phyloP scores from a whole-genome alignment of 1,140 invertebrate species.

The Oscheius sp. region DNA sequence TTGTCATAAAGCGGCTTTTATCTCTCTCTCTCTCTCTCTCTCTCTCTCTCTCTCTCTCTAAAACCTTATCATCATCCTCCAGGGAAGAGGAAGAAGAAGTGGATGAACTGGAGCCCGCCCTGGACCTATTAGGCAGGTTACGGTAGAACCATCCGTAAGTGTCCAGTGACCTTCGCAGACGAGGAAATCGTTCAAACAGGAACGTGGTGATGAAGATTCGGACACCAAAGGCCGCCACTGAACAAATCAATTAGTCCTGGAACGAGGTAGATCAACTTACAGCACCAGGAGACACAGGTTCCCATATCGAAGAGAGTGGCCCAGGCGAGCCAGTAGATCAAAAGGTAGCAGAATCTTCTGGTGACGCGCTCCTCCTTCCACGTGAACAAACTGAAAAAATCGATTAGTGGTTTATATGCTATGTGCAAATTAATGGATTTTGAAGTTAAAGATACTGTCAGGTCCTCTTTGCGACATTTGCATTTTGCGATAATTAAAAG shows the following conservation, averaged over 20 bases:
- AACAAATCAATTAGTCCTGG: not conserved
- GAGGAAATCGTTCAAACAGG: conserved; percentile 52
- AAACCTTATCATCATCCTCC: too few species aligned
- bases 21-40: too few species aligned
- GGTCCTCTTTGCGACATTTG: too few species aligned
- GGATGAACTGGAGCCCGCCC: not conserved
- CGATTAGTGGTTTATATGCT: not conserved
- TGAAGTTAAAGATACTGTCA: too few species aligned
- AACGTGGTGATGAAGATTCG: conserved; percentile 54
- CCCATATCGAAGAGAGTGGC: conserved; percentile 11
- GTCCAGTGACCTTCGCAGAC: conserved; percentile 42
- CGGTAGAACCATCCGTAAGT: conserved; percentile 53
- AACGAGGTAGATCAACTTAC: not conserved
- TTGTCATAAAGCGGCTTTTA: too few species aligned
- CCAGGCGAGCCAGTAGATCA: conserved; percentile 44
- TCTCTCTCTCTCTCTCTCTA: too few species aligned
- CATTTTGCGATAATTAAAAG: too few species aligned
- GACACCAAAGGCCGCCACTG: conserved; percentile 44
- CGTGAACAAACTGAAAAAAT: conserved; percentile 38
- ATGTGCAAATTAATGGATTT: too few species aligned
- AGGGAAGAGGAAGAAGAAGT: not conserved
- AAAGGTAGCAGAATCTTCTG: conserved; percentile 10
- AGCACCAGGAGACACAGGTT: conserved; percentile 26
- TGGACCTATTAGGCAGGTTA: conserved; percentile 39
- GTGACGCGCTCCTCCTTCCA: conserved; percentile 37